Evolutionary conservation across 2,888 invertebrate genomes (phyloP).

Genomic region (Aplocera efformata): DNA sequence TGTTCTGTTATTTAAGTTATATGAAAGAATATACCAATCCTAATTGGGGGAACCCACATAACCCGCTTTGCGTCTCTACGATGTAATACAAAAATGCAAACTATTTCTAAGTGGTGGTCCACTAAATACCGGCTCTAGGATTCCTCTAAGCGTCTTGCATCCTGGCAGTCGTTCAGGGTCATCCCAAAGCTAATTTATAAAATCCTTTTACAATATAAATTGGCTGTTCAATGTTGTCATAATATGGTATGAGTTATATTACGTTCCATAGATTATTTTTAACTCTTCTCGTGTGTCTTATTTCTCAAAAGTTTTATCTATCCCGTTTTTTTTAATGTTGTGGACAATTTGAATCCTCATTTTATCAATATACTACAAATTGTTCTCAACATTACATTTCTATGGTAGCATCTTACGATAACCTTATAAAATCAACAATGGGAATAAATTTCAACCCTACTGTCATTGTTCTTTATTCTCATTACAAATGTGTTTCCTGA

Average conservation of each 20-base stretch:
- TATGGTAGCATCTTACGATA: slow-evolving; percentile 21
- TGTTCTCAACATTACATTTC: slow-evolving; percentile 32
- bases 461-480: slow-evolving; percentile 26
- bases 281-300: slow-evolving; percentile 28
- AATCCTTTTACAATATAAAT: neutral
- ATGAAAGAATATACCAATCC: too few species aligned
- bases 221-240: slow-evolving; percentile 16
- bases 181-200: slow-evolving; percentile 1
- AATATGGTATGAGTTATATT: slow-evolving; percentile 1
- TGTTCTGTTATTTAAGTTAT: too few species aligned
- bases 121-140: neutral
- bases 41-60: too few species aligned
- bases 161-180: neutral
- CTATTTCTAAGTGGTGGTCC: neutral
- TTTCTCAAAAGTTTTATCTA: slow-evolving; percentile 18
- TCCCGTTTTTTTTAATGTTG: slow-evolving; percentile 18
- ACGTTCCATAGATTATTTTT: slow-evolving; percentile 14
- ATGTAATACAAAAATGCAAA: too few species aligned
- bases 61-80: too few species aligned
- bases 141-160: neutral
- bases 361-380: slow-evolving; percentile 19
- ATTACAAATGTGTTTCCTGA: slow-evolving; percentile 11
- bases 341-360: slow-evolving; percentile 18
- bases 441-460: slow-evolving; percentile 21
- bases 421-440: slow-evolving; percentile 26